phyloP scores from a whole-genome alignment of 2,797 vertebrate species.

The Hippopotamyrus pictus region DNA sequence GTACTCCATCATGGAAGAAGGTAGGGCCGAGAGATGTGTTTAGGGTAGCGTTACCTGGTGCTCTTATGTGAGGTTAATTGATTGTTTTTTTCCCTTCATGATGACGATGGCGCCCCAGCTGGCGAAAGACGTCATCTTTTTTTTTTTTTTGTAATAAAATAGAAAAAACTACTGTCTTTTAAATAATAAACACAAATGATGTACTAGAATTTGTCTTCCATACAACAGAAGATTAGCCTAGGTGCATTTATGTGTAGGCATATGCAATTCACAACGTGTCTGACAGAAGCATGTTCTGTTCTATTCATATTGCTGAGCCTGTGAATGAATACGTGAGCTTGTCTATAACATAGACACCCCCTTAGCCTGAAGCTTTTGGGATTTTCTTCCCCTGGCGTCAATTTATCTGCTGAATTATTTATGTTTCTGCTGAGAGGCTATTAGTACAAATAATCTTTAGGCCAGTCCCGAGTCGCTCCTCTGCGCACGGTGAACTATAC shows the following conservation, averaged over 20 bases:
- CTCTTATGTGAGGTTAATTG: background rate
- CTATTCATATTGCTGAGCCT: background rate
- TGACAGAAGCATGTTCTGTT: background rate
- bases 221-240: background rate
- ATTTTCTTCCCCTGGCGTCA: background rate
- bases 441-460: slow-evolving; percentile 17
- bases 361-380: background rate
- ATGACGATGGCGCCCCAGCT: background rate
- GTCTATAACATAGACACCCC: background rate
- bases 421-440: slow-evolving; percentile 18
- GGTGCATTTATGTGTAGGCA: background rate
- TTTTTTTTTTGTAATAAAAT: background rate
- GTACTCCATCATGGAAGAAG: slow-evolving; percentile 73
- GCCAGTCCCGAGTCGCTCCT: background rate
- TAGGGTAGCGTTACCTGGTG: background rate
- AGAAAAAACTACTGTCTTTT: background rate
- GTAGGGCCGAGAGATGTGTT: slow-evolving; percentile 52
- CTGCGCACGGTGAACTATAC: background rate
- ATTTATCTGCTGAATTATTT: slow-evolving; percentile 24
- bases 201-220: background rate
- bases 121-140: background rate
- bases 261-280: background rate
- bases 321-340: background rate
- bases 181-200: background rate
- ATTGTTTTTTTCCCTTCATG: background rate